phyloP scores from a whole-genome alignment of 2,888 invertebrate genomes.

The Mesodorylaimus sp. region DNA sequence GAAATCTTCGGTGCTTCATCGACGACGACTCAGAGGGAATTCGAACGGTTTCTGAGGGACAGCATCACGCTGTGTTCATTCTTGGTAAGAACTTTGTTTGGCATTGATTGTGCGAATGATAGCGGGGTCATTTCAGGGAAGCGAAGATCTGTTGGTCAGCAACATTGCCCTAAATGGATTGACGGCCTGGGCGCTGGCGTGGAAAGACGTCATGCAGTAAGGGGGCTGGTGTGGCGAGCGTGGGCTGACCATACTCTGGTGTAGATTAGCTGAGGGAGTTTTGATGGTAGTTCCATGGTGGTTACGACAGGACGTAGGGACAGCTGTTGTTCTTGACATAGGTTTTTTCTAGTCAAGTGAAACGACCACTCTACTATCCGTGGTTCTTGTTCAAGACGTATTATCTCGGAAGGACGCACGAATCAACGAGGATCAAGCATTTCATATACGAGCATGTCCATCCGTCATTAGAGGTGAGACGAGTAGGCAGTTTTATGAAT shows the following conservation, averaged over 20 bases:
- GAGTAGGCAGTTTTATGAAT: background rate
- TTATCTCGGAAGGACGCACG: no score
- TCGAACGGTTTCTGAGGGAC: background rate
- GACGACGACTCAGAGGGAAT: background rate
- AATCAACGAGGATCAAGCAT: constrained; percentile 17
- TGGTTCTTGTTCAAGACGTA: no score
- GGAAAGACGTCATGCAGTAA: background rate
- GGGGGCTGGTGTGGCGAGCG: background rate
- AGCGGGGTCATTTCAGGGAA: background rate
- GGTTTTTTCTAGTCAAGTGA: background rate
- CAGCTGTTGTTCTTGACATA: background rate
- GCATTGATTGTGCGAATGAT: no score
- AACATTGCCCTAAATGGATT: constrained; percentile 5
- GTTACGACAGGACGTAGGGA: no score
- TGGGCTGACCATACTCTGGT: no score
- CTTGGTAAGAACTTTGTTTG: no score
- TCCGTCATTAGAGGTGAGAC: constrained; percentile 22
- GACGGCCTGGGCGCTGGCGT: constrained; percentile 1
- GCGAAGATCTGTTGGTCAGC: background rate
- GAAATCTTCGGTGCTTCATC: background rate
- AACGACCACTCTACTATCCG: background rate
- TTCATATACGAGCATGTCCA: constrained; percentile 28
- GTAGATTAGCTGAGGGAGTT: no score
- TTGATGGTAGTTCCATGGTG: no score
- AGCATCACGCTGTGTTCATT: background rate